Evolutionary conservation across 2,797 vertebrate species (phyloP).

Genomic region (Gobionotothen gibberifrons): DNA sequence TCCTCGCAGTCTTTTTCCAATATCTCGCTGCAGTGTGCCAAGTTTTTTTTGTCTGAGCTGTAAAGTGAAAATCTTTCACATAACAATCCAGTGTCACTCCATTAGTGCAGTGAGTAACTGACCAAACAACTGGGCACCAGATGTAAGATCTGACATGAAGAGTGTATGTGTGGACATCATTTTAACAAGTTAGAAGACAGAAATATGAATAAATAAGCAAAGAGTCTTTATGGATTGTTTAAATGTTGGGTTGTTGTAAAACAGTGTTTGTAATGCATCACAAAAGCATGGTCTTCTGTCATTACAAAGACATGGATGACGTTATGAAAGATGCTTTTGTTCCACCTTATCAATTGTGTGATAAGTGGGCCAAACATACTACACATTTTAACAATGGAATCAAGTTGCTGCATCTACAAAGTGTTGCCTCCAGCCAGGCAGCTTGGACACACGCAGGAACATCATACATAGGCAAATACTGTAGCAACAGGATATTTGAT

Average conservation of each 20-base stretch:
- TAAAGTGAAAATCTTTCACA: constrained; percentile 51
- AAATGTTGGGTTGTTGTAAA: neutral
- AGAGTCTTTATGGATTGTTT: constrained; percentile 5
- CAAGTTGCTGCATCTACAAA: neutral
- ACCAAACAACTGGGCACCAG: constrained; percentile 62
- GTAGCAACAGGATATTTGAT: constrained; percentile 35
- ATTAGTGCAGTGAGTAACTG: constrained; percentile 41
- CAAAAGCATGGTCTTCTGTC: neutral
- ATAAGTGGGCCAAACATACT: neutral
- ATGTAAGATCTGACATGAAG: constrained; percentile 47
- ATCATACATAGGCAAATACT: constrained; percentile 47
- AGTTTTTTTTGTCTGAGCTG: constrained; percentile 23
- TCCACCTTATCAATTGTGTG: neutral
- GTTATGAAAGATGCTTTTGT: neutral
- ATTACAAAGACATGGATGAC: constrained; percentile 3
- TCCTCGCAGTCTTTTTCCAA: constrained; percentile 48
- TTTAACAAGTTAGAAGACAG: constrained; percentile 5
- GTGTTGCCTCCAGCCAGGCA: neutral
- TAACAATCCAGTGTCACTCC: constrained; percentile 50
- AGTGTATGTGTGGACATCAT: neutral
- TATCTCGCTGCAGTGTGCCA: constrained; percentile 4
- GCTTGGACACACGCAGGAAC: constrained; percentile 4
- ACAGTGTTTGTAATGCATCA: neutral
- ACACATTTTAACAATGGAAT: neutral
- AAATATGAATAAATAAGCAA: neutral